Conservation (phyloP, 2,113 vertebrate species). For the Lipotes vexillifer region DNA sequence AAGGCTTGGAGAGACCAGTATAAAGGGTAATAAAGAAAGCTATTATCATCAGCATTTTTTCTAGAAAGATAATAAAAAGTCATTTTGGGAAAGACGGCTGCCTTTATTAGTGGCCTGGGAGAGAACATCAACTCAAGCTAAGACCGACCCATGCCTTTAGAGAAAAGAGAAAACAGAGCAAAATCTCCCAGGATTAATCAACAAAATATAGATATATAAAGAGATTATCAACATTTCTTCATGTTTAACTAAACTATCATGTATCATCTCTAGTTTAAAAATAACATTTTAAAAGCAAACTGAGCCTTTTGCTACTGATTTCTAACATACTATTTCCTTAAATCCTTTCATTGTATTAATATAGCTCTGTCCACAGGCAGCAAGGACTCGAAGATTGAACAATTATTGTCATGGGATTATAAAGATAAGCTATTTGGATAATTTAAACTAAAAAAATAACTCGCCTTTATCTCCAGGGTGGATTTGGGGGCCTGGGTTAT, state of each 20-base stretch:
- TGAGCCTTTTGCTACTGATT: conserved; percentile 21
- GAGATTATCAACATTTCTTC: conserved; percentile 44
- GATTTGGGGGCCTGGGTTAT: neutral
- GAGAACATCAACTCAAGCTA: neutral
- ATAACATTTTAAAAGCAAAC: conserved; percentile 62
- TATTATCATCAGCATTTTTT: conserved; percentile 56
- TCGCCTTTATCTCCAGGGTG: neutral
- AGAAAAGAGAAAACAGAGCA: conserved; percentile 46
- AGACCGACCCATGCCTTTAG: neutral
- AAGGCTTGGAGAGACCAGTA: neutral
- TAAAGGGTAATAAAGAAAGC: conserved; percentile 45
- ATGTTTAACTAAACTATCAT: conserved; percentile 41
- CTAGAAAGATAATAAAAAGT: conserved; percentile 52
- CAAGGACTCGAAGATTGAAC: neutral
- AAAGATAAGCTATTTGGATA: conserved; percentile 45
- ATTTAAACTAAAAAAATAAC: conserved; percentile 14
- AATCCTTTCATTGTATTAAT: conserved; percentile 44
- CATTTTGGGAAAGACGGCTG: conserved; percentile 39
- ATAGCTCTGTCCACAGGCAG: conserved; percentile 2
- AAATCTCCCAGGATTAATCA: conserved; percentile 37
- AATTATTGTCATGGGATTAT: conserved; percentile 32
- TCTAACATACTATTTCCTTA: neutral
- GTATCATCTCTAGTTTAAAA: conserved; percentile 48
- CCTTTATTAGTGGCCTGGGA: conserved; percentile 39
- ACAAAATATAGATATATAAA: neutral